Percentiles rank a stretch among this genome's conserved stretches.
Conservation (phyloP, 2,888 invertebrate species). For the Agriotes lineatus region DNA sequence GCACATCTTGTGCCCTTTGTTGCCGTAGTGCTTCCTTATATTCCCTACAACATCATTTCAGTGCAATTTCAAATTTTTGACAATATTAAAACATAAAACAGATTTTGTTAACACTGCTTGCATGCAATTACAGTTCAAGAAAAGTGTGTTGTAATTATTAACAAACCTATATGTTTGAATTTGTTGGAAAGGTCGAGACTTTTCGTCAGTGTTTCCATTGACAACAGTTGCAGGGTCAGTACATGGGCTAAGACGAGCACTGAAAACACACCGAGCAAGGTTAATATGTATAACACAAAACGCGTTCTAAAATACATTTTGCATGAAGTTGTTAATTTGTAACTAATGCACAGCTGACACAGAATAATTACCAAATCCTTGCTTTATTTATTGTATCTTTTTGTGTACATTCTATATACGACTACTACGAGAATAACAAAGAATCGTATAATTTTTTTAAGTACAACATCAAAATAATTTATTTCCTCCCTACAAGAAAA, state of each 20-base stretch:
- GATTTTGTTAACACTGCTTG: neutral
- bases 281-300: neutral
- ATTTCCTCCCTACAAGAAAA: too few relatives aligned
- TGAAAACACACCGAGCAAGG: conserved; percentile 49
- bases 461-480: neutral
- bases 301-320: neutral
- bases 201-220: conserved; percentile 72
- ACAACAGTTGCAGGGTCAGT: conserved; percentile 72
- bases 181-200: conserved; percentile 75
- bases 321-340: neutral
- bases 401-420: conserved; percentile 2
- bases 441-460: conserved; percentile 7
- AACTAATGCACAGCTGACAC: neutral
- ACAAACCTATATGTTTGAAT: conserved; percentile 82
- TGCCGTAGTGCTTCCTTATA: conserved; percentile 91
- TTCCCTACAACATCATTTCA: conserved; percentile 71
- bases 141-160: conserved; percentile 34
- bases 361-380: neutral
- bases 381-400: too few relatives aligned
- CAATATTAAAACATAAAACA: neutral
- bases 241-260: conserved; percentile 71
- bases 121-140: conserved; percentile 49
- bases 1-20: conserved; percentile 83
- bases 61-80: too few relatives aligned
- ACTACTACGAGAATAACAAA: conserved; percentile 6